Base-by-base conservation (phyloP, 2,113 vertebrate genomes). In the Stomatorhinus ivindoensis region DNA sequence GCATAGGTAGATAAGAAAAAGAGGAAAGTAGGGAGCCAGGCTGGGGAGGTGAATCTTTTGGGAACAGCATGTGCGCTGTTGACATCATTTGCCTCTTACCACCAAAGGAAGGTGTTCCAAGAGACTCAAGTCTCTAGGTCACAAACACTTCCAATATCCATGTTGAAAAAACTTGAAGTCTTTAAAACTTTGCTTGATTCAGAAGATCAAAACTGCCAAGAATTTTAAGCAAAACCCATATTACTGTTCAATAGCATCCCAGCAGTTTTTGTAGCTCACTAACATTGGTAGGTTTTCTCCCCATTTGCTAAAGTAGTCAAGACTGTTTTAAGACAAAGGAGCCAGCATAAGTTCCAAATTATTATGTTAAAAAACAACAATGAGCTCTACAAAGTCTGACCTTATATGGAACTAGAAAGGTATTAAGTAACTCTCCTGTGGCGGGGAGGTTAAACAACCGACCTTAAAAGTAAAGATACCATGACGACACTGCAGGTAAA, bases 1-100 rank as follows among this genome's bases (percentile, higher is more conserved):
- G 95, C 95, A 95, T 96, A 96, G 95, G 94, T 31, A 44, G 24
- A 76, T 65, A 87, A 51, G 46, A 7, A 90, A 61, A 91, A 91
- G 90, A 90, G 8, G 44, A 89, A 92, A 39, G 50, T 47, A 86
- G 87, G 89, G 31, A n/a, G 21, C 53, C 35, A 31, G 48, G 9
- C 5, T 8, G 44, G 39, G 88, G 39, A 4, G 24, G 58, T 90
- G 53, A 24, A 85, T 90, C 88, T 91, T 91, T 86, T 91, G 91
- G 91, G 6, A 19, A 92, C 87, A 92, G 48, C 87, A 87, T 61
- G 87, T 82, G 83, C 85, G 87, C 42, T 3, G 10, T 55, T 58
- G 86, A 47, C 85, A 82, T 44, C 73, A 51, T 42, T 88, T 90
- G 87, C 90, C 88, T 89, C 50, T 35, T 55, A 51, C 4, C 47